Conservation (phyloP, 1,140 invertebrate genomes). For the Lucilia cuprina region DNA sequence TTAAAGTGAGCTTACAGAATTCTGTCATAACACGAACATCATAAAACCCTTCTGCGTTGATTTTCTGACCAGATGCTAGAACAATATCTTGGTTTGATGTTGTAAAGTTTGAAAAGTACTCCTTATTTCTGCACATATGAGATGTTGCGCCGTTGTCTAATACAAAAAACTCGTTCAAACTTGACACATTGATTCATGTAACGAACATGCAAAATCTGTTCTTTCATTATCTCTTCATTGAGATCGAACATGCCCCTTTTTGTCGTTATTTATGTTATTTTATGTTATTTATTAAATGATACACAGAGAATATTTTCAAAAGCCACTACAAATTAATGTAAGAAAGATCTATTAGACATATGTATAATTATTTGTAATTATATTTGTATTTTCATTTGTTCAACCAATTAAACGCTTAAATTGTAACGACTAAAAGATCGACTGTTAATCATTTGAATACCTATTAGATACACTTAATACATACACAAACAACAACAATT, state of each 20-base stretch:
- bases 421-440: too few species aligned
- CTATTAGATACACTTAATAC: too few species aligned
- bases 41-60: slow-evolving; percentile 28
- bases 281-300: too few species aligned
- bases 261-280: too few species aligned
- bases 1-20: not conserved
- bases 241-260: slow-evolving; percentile 27
- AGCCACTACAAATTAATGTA: too few species aligned
- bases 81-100: slow-evolving; percentile 29
- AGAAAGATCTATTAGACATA: too few species aligned
- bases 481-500: too few species aligned
- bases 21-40: not conserved
- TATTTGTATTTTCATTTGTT: too few species aligned
- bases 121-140: slow-evolving; percentile 28
- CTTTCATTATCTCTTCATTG: slow-evolving; percentile 27
- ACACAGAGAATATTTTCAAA: too few species aligned
- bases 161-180: not conserved
- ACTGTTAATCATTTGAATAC: too few species aligned
- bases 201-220: not conserved
- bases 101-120: not conserved
- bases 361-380: too few species aligned
- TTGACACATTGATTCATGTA: not conserved
- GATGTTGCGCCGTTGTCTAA: slow-evolving; percentile 26
- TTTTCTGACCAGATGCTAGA: slow-evolving; percentile 17
- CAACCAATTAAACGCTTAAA: too few species aligned